phyloP scores from a whole-genome alignment of 2,797 vertebrate species.

The Danio tinwini region DNA sequence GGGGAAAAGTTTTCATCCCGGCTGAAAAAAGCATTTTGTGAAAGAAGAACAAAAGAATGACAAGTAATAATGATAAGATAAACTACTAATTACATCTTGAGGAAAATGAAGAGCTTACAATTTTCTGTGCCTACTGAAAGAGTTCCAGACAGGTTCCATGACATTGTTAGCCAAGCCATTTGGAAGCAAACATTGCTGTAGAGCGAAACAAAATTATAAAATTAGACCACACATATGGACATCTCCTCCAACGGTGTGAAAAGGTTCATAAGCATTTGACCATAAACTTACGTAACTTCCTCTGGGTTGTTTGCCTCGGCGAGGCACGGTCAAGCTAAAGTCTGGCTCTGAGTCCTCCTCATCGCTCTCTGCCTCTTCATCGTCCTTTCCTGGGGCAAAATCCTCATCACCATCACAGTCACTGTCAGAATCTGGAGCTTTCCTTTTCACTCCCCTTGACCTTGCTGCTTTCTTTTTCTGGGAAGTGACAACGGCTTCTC shows the following conservation, averaged over 20 bases:
- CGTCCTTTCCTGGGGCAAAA: constrained; percentile 78
- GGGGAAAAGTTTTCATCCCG: constrained; percentile 82
- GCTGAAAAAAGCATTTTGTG: constrained; percentile 68
- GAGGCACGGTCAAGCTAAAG: constrained; percentile 8
- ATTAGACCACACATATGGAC: neutral
- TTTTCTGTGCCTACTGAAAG: constrained; percentile 75
- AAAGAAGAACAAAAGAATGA: neutral
- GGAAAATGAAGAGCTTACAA: constrained; percentile 72
- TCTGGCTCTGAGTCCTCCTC: constrained; percentile 46
- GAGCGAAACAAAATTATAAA: constrained; percentile 40
- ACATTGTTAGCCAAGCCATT: constrained; percentile 62
- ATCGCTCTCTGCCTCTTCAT: constrained; percentile 57
- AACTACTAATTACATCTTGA: neutral
- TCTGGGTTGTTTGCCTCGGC: neutral
- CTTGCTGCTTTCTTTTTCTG: constrained; percentile 41
- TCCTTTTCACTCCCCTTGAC: constrained; percentile 69
- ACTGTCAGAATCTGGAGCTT: constrained; percentile 45
- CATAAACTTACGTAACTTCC: constrained; percentile 1
- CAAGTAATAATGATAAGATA: neutral
- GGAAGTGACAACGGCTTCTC: neutral
- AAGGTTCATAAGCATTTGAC: neutral
- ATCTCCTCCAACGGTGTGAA: neutral
- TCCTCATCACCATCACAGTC: constrained; percentile 78
- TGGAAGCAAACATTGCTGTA: neutral
- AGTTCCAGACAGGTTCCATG: constrained; percentile 76